Evolutionary conservation across 2,113 vertebrate species (phyloP).

Genomic region (Brachyhypopomus gauderio): DNA sequence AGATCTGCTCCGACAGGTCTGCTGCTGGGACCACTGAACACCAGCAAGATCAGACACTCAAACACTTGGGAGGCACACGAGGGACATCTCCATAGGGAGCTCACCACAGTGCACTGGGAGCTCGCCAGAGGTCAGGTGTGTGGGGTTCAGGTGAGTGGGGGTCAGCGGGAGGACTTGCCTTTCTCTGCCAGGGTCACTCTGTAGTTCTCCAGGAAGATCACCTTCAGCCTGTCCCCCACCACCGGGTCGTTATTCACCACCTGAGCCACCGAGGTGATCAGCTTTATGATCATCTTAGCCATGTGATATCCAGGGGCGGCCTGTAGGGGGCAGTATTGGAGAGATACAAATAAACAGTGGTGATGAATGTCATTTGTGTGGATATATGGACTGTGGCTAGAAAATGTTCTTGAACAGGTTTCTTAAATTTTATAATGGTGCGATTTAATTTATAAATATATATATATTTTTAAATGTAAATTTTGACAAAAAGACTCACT

Average conservation of each 20-base stretch:
- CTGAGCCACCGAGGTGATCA: constrained; percentile 81
- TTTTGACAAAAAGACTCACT: constrained; percentile 64
- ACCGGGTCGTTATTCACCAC: constrained; percentile 84
- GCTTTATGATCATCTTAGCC: constrained; percentile 91
- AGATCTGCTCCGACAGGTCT: constrained; percentile 90
- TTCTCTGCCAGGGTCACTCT: constrained; percentile 87
- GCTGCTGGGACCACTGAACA: constrained; percentile 83
- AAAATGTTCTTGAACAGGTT: neutral
- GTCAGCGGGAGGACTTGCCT: constrained; percentile 64
- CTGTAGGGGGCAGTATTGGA: constrained; percentile 62
- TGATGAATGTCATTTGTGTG: neutral
- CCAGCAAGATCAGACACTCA: neutral
- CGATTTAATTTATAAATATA: too few species aligned
- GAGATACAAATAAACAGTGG: neutral
- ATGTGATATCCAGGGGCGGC: constrained; percentile 90
- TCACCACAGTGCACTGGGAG: too few species aligned
- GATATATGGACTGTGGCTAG: too few species aligned
- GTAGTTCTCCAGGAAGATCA: constrained; percentile 90
- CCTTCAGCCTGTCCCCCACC: constrained; percentile 82
- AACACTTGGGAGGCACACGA: neutral
- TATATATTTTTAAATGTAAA: neutral
- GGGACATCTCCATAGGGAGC: neutral
- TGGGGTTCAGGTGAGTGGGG: too few species aligned
- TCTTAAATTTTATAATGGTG: too few species aligned
- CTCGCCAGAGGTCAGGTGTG: too few species aligned